phyloP scores from a whole-genome alignment of 1,140 invertebrate species.

The Sycophila sp. region DNA sequence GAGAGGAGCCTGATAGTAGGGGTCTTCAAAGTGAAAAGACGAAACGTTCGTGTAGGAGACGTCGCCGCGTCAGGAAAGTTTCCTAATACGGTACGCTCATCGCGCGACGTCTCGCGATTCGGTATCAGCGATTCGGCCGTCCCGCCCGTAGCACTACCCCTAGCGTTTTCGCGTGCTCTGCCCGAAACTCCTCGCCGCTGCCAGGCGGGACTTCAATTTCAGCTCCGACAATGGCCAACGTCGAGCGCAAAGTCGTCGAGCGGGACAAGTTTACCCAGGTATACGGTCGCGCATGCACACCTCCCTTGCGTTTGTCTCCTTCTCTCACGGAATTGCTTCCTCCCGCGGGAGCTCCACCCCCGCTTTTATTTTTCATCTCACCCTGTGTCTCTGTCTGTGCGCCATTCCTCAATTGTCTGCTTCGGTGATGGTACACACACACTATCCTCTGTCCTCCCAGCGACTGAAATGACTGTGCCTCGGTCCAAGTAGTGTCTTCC shows the following conservation, averaged over 20 bases:
- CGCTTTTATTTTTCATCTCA: not conserved
- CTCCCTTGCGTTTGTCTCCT: not conserved
- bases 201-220: constrained; percentile 8
- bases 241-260: not conserved
- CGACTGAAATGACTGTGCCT: too few species aligned
- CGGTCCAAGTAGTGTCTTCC: too few species aligned
- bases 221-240: constrained; percentile 7
- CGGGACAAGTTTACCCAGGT: not conserved
- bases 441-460: too few species aligned
- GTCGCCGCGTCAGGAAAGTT: not conserved
- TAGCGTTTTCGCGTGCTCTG: not conserved
- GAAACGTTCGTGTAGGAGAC: too few species aligned
- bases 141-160: not conserved
- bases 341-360: not conserved
- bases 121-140: constrained; percentile 6
- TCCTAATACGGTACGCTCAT: constrained; percentile 3
- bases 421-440: too few species aligned
- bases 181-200: not conserved
- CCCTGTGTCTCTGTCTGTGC: not conserved
- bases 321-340: not conserved
- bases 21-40: too few species aligned
- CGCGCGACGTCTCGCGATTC: not conserved
- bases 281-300: not conserved
- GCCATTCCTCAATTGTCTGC: too few species aligned
- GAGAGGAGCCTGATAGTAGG: too few species aligned